A percentile compares a stretch with the other conserved stretches of the same genome.
These are phyloP conservation scores for Dryobotodes eremita DNA, from an alignment of 2,888 invertebrate genomes.

Conservation along the genomic window DNA sequence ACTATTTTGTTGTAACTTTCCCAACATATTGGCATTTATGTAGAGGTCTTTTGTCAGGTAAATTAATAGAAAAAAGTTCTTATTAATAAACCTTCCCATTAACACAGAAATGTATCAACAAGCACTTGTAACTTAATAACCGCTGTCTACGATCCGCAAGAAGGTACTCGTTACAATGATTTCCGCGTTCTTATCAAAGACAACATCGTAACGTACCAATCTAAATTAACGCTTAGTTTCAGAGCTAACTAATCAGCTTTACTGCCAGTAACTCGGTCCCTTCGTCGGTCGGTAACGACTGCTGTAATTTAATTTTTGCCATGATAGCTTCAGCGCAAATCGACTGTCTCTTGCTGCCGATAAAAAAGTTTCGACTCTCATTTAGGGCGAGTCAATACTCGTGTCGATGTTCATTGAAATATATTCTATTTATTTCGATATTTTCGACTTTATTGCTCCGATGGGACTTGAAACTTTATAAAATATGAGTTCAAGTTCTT, in stretches of 20 bases:
- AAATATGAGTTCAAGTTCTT: conserved; percentile 9
- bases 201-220: conserved; percentile 72
- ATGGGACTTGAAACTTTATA: background rate
- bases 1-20: conserved; percentile 54
- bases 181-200: conserved; percentile 70
- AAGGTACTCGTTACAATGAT: conserved; percentile 66
- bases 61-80: conserved; percentile 24
- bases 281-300: conserved; percentile 73
- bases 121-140: conserved; percentile 25
- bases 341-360: conserved; percentile 71
- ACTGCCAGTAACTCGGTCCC: conserved; percentile 79
- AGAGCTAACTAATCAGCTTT: conserved; percentile 84
- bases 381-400: conserved; percentile 71
- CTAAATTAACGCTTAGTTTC: conserved; percentile 85
- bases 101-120: conserved; percentile 12
- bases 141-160: conserved; percentile 12
- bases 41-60: conserved; percentile 34
- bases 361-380: conserved; percentile 76
- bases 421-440: conserved; percentile 3
- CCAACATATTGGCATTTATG: conserved; percentile 48
- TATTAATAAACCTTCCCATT: conserved; percentile 1
- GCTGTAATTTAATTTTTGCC: conserved; percentile 83
- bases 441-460: background rate
- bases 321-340: conserved; percentile 73
- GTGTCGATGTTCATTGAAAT: conserved; percentile 27